Evolutionary conservation across 2,888 invertebrate genomes (phyloP).

Genomic region (Pterostichus madidus): DNA sequence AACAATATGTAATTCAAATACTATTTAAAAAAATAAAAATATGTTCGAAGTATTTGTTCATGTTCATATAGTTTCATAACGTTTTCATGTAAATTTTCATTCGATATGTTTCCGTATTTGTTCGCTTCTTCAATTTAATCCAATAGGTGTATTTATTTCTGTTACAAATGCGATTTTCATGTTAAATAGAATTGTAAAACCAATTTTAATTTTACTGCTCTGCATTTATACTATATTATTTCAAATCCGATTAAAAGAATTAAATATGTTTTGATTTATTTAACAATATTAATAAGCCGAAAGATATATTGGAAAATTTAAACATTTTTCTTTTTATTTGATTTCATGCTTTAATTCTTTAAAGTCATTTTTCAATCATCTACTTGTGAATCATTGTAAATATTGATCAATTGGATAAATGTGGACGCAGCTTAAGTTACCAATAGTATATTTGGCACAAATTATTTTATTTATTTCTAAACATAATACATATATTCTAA

Average conservation of each 20-base stretch:
- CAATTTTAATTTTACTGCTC: constrained; percentile 32
- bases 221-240: neutral
- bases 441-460: no score
- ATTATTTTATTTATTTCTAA: no score
- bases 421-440: no score
- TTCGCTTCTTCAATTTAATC: constrained; percentile 16
- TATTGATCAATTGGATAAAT: no score
- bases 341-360: no score
- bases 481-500: no score
- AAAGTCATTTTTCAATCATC: no score
- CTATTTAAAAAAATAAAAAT: neutral
- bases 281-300: no score
- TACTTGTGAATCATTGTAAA: no score
- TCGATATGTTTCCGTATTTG: constrained; percentile 22
- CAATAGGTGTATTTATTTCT: constrained; percentile 33
- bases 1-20: neutral
- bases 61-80: neutral
- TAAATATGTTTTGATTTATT: neutral
- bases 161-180: constrained; percentile 44
- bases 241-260: constrained; percentile 15
- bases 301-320: no score
- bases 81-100: constrained; percentile 27
- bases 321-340: no score
- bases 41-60: neutral
- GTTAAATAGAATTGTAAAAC: constrained; percentile 41